phyloP scores from a whole-genome alignment of 2,888 invertebrate species.

The Strigamia maritima region DNA sequence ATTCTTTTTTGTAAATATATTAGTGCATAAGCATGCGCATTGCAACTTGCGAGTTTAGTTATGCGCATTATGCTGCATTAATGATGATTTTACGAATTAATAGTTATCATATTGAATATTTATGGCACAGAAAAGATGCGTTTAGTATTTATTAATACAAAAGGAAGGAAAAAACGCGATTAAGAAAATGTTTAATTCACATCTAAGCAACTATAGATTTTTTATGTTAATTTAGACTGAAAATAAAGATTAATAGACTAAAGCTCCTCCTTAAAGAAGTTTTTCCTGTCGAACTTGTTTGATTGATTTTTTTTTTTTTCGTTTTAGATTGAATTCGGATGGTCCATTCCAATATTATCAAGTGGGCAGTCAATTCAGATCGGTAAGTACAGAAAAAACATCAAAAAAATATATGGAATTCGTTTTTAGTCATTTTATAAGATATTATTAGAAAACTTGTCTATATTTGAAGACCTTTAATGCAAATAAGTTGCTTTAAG shows the following conservation, averaged over 20 bases:
- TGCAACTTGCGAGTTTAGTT: background rate
- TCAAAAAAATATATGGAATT: too few species aligned
- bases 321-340: background rate
- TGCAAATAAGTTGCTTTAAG: too few species aligned
- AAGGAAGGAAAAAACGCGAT: background rate
- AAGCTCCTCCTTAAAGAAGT: background rate
- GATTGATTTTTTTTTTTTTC: conserved; percentile 9
- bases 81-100: background rate
- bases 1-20: background rate
- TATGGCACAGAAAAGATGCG: background rate
- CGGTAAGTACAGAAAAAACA: background rate
- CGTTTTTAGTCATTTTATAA: too few species aligned
- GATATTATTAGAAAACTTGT: too few species aligned
- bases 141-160: background rate
- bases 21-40: background rate
- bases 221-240: background rate
- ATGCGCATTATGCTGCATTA: background rate
- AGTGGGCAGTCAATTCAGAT: background rate
- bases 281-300: background rate
- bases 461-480: too few species aligned
- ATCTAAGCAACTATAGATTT: background rate
- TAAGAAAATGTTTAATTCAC: background rate
- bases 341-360: background rate
- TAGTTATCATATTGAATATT: background rate
- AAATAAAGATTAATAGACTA: background rate